Percentiles rank a stretch among this genome's conserved stretches.
Conservation (phyloP, 2,113 vertebrate species). For the Brachionichthys hirsutus region DNA sequence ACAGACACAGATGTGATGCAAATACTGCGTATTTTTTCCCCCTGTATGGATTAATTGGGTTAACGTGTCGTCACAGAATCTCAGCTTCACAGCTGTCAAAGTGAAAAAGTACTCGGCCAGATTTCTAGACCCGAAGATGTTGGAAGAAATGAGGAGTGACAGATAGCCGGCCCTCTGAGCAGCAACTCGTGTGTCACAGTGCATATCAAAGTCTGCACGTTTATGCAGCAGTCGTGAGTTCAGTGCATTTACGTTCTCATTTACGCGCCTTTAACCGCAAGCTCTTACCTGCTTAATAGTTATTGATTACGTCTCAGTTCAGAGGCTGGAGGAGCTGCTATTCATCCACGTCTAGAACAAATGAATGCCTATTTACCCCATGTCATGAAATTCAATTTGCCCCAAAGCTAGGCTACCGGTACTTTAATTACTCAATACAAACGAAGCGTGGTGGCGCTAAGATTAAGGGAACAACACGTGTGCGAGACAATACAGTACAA, state of each 20-base stretch:
- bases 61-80: constrained; percentile 13
- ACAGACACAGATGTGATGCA: constrained; percentile 60
- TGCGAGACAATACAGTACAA: constrained; percentile 53
- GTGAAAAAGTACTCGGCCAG: constrained; percentile 4
- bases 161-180: no score
- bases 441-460: constrained; percentile 34
- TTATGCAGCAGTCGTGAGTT: constrained; percentile 35
- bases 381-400: constrained; percentile 14
- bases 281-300: constrained; percentile 39
- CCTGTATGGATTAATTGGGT: constrained; percentile 14
- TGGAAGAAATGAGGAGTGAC: no score
- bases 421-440: not conserved
- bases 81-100: constrained; percentile 43
- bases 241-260: constrained; percentile 54
- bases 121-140: no score
- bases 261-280: constrained; percentile 22
- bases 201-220: constrained; percentile 51
- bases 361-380: constrained; percentile 33
- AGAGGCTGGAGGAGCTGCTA: constrained; percentile 10
- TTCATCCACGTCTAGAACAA: constrained; percentile 25
- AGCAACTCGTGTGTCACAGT: constrained; percentile 42
- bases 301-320: constrained; percentile 48
- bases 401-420: constrained; percentile 13
- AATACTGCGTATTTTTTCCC: constrained; percentile 57
- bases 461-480: constrained; percentile 45